These are phyloP conservation scores for Pseudoatta argentina DNA, from an alignment of 1,140 invertebrate genomes.

Conservation along the genomic window DNA sequence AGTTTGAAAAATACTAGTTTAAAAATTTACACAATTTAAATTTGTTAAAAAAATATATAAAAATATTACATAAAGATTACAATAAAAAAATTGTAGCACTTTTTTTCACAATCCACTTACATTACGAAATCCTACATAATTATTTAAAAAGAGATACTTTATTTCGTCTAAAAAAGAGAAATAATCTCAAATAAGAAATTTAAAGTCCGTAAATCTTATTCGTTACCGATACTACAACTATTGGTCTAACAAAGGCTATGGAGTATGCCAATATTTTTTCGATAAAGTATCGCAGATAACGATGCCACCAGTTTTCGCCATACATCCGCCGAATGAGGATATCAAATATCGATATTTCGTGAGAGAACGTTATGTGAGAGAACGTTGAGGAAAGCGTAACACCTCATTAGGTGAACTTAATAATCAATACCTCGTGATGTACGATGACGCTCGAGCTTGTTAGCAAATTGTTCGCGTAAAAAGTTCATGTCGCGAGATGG, in stretches of 20 bases:
- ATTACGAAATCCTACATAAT: not conserved
- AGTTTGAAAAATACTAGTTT: not conserved
- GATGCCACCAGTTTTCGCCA: not conserved
- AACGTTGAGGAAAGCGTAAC: not conserved
- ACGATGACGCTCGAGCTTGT: constrained; percentile 8
- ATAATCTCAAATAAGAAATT: not conserved
- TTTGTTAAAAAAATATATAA: not conserved
- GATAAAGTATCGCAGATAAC: not conserved
- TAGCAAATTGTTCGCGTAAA: not conserved
- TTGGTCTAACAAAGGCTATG: not conserved
- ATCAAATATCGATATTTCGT: constrained; percentile 22
- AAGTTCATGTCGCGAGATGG: not conserved
- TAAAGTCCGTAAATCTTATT: not conserved
- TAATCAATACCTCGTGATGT: not conserved
- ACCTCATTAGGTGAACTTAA: constrained; percentile 11
- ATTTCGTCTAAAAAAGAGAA: not conserved
- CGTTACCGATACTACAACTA: not conserved
- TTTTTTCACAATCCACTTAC: not conserved
- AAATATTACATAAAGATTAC: not conserved
- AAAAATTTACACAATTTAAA: constrained; percentile 3
- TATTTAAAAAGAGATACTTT: not conserved
- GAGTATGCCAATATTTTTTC: constrained; percentile 4
- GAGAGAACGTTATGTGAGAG: not conserved
- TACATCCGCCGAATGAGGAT: not conserved
- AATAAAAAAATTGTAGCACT: not conserved